Evolutionary conservation across 2,888 invertebrate species (phyloP), one percentile per base, ranked within the genome.

Genomic region (Hydroisotoma schaefferi): DNA sequence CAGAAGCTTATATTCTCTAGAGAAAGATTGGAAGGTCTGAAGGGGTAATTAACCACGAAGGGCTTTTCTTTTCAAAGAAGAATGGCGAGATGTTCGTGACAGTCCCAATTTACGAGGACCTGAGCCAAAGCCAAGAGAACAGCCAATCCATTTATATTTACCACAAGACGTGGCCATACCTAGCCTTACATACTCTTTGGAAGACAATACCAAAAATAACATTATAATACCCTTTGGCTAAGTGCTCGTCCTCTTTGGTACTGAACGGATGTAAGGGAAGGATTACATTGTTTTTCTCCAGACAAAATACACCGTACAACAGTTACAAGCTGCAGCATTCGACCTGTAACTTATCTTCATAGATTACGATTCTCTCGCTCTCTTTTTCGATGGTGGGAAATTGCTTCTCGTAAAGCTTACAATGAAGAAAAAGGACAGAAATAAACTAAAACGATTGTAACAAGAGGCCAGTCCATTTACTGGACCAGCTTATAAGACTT

Each of bases 341-440:
- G n/a, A n/a, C n/a, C n/a, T n/a, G n/a, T n/a, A n/a, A n/a, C n/a
- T n/a, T n/a, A n/a, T n/a, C n/a, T n/a, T n/a, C n/a, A n/a, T n/a
- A n/a, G n/a, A n/a, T n/a, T n/a, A n/a, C n/a, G n/a, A n/a, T n/a
- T n/a, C n/a, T n/a, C n/a, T n/a, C n/a, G n/a, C n/a, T n/a, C n/a
- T n/a, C n/a, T n/a, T n/a, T n/a, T n/a, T n/a, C n/a, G n/a, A n/a
- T n/a, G n/a, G n/a, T n/a, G n/a, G n/a, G n/a, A n/a, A n/a, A n/a
- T n/a, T n/a, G n/a, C 15, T 33, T 33, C 33, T 15, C 8, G 33
- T 33, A 51, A 27, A 57, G 28, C n/a, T n/a, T n/a, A 29, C 53
- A 59, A 54, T 59, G 59, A 59, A 59, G 53, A 59, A 59, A 59
- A 58, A 58, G 58, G 58, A 58, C 58, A 58, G 53, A 58, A 58